Evolutionary conservation across 2,888 invertebrate genomes (phyloP).

Genomic region (Aleiodes alternator): DNA sequence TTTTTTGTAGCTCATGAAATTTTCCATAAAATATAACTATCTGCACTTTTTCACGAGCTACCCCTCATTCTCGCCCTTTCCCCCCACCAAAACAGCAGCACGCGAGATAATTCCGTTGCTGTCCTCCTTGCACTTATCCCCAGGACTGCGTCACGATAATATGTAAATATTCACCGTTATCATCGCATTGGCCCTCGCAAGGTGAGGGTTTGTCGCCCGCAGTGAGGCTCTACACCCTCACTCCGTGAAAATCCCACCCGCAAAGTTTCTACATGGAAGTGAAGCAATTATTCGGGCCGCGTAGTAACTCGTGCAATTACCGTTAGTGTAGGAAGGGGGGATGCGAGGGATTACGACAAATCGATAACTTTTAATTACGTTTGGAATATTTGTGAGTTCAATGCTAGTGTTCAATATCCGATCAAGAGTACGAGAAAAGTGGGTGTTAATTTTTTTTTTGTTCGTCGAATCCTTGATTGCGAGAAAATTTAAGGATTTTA

Average conservation of each 20-base stretch:
- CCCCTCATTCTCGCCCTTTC: too few relatives aligned
- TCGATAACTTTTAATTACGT: conserved; percentile 64
- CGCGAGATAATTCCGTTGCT: not conserved
- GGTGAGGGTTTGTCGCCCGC: not conserved
- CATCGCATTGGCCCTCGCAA: conserved; percentile 52
- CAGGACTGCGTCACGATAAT: conserved; percentile 67
- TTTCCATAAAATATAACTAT: too few relatives aligned
- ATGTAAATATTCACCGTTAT: conserved; percentile 74
- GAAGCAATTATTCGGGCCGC: conserved; percentile 70
- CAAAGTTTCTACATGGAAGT: conserved; percentile 47
- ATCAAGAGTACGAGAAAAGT: not conserved
- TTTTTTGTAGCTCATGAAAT: too few relatives aligned
- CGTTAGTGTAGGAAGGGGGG: conserved; percentile 32
- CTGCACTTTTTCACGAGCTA: too few relatives aligned
- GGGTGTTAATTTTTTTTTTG: not conserved
- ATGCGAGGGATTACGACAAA: conserved; percentile 68
- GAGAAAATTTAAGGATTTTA: conserved; percentile 22
- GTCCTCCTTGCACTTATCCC: conserved; percentile 9
- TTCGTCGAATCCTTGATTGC: conserved; percentile 9
- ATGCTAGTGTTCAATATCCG: too few relatives aligned
- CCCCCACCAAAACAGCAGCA: too few relatives aligned
- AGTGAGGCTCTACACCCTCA: not conserved
- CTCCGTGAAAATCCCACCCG: conserved; percentile 47
- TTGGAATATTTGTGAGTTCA: conserved; percentile 56
- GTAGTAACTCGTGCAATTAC: conserved; percentile 73